Conservation (phyloP, 2,888 invertebrate genomes). For the Tetranychus truncatus region DNA sequence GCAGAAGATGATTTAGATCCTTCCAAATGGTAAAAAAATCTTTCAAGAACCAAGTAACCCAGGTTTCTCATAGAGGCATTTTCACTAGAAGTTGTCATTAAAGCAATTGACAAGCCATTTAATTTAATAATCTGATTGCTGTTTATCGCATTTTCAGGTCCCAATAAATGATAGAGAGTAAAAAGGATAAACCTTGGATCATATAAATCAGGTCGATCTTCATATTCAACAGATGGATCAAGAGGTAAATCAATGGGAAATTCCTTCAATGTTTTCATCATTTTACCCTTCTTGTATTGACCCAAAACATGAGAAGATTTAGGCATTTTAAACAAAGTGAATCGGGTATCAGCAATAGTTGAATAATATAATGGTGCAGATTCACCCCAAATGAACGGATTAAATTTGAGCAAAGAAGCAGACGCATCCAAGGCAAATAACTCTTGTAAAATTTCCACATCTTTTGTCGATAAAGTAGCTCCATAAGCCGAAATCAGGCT, state of each 20-base stretch:
- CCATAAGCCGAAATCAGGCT: neutral
- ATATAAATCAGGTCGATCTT: neutral
- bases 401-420: neutral
- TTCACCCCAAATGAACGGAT: conserved; percentile 10
- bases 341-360: neutral
- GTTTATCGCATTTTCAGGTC: conserved; percentile 2
- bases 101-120: neutral
- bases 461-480: neutral
- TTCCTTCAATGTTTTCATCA: neutral
- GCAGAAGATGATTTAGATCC: neutral
- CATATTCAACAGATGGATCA: neutral
- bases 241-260: neutral
- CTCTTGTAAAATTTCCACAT: neutral
- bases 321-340: neutral
- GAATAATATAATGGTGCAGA: neutral
- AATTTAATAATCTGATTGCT: neutral
- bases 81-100: neutral
- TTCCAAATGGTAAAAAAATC: conserved; percentile 9
- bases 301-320: neutral
- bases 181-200: conserved; percentile 2
- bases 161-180: conserved; percentile 1
- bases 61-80: neutral
- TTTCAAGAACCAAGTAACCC: neutral
- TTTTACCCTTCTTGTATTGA: neutral
- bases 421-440: neutral